Evolutionary conservation across 2,888 invertebrate species (phyloP), one percentile per base, ranked within the genome.

Genomic region (Lycocerus yunnanus): DNA sequence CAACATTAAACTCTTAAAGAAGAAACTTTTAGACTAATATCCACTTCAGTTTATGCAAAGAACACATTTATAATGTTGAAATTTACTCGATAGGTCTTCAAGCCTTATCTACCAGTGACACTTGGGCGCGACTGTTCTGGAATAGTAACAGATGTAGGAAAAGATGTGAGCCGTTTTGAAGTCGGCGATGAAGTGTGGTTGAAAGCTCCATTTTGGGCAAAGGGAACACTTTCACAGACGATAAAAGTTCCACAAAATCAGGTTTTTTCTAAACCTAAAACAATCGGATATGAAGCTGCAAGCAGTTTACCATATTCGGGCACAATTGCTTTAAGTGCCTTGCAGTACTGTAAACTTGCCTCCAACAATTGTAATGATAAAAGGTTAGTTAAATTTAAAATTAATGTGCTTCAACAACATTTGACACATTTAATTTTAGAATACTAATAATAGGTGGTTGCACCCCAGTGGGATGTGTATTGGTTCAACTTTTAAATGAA

Each of bases 101-200:
- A 16, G 6, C 14, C 18, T 20, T 43, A 68, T 15, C 18, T 18
- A 59, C 68, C 92, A 14, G 87, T 92, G 66, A 88, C 89, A 63
- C 84, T 92, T 43, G 92, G 92, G 1, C 88, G 92, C 77, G 91
- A 91, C 82, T 91, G 92, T 82, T 87, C 91, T 10, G 92, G 92
- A 24, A 83, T 91, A 58, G 88, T 92, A 10, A 86, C 90, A 16
- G 91, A 91, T 78, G 88, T 91, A 61, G 92, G 92, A n/a, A 87
- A 86, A 76, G 87, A 87, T 77, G 91, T 92, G 8, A 87, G 86
- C 18, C 86, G 89, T 74, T 88, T 92, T 78, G 90, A 91, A 80
- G 87, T 91, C 16, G 92, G 92, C 1, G 92, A 92, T 81, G 90
- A 91, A 84, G 91, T 92, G 21, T 91, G 90, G 89, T 84, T 90